phyloP scores from a whole-genome alignment of 2,797 vertebrate species.

The Tolypeutes matacus region DNA sequence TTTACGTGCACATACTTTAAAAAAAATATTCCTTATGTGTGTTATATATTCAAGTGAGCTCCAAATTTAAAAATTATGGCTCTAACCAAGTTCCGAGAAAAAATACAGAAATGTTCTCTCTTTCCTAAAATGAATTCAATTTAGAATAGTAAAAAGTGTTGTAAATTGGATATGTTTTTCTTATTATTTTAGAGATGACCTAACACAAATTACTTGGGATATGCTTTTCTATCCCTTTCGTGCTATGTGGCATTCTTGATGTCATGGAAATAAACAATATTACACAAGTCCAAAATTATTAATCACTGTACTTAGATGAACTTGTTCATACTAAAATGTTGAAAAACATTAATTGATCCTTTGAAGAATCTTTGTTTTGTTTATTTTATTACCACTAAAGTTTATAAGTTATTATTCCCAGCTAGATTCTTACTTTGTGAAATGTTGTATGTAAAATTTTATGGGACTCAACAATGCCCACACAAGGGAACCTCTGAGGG shows the following conservation, averaged over 20 bases:
- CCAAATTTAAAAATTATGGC: neutral
- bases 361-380: conserved; percentile 39
- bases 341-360: conserved; percentile 1
- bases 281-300: neutral
- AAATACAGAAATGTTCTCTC: neutral
- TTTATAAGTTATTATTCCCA: conserved; percentile 1
- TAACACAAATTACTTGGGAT: neutral
- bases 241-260: neutral
- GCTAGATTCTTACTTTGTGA: neutral
- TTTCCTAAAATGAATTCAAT: neutral
- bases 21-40: neutral
- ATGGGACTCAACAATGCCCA: neutral
- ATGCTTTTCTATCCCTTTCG: conserved; percentile 38
- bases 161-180: neutral
- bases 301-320: neutral
- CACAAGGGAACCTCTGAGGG: neutral
- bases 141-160: neutral
- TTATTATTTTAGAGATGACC: conserved; percentile 45
- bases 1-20: neutral
- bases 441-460: neutral
- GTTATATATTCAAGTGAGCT: neutral
- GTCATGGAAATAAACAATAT: conserved; percentile 39
- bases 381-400: neutral
- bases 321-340: conserved; percentile 32
- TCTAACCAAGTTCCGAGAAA: conserved; percentile 30